Base-by-base conservation (phyloP, 2,888 invertebrate species). In the Synergus umbraculus region DNA sequence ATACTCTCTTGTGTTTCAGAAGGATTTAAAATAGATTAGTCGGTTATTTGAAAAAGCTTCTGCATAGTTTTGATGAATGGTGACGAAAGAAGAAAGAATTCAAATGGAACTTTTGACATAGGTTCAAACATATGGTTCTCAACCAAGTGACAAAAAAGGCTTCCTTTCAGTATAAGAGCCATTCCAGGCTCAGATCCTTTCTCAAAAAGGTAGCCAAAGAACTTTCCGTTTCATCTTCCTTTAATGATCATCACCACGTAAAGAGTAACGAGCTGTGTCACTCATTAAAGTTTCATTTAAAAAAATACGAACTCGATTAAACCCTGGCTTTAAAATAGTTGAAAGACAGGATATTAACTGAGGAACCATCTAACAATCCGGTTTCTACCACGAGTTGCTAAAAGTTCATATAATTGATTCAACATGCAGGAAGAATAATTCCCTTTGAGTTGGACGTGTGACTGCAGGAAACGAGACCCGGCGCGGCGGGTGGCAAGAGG, bases 401-500 rank as follows among this genome's bases (percentile, higher is more conserved):
- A 60, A 22, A 60, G 58, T n/a, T n/a, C 58, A 60, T 60, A 22
- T 60, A 60, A 18, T 58, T 58, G 18, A 18, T 58, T 58, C 3
- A 58, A 58, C 58, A 18, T 18, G 18, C 18, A n/a, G 8, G 18
- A n/a, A 18, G 18, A 18, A 58, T 2, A 18, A 58, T 58, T 58
- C 3, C 58, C 58, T 58, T 58, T 58, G 58, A 18, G 3, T n/a
- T 58, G 58, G 58, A 43, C 10, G 44, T 73, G 69, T 78, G 79
- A 76, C 76, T 76, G 65, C 83, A 10, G 58, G 58, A 86, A 58
- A 58, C 9, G 18, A 58, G 58, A 58, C 8, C 18, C 58, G 4
- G 10, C 18, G 58, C 58, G 4, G 18, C 18, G 58, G 18, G 18
- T 9, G 58, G 18, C 58, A 58, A 58, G 18, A 46, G 12, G 10